Evolutionary conservation across 2,888 invertebrate species (phyloP).

Genomic region (Clistopyga incitator): DNA sequence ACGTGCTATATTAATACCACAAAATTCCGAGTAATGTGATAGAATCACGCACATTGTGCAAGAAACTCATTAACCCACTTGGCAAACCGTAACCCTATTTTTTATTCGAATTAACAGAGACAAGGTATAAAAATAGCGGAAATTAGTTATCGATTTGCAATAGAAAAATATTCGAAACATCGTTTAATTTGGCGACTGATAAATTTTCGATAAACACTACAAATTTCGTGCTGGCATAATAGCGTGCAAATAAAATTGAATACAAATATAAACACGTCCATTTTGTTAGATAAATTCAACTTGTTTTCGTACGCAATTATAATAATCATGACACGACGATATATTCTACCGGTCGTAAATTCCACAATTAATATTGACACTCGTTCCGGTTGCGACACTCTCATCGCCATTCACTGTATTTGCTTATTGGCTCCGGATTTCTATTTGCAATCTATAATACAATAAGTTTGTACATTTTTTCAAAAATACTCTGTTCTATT

Average conservation of each 20-base stretch:
- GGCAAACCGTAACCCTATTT: background rate
- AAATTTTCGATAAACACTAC: background rate
- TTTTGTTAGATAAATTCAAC: background rate
- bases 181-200: background rate
- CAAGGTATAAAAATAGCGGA: background rate
- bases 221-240: background rate
- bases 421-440: too few relatives aligned
- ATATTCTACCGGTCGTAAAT: background rate
- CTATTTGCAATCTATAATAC: too few relatives aligned
- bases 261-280: background rate
- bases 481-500: too few relatives aligned
- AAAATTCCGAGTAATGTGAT: constrained; percentile 3
- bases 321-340: too few relatives aligned
- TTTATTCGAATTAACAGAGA: background rate
- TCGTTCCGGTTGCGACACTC: background rate
- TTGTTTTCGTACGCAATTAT: too few relatives aligned
- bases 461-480: too few relatives aligned
- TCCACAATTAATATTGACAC: background rate
- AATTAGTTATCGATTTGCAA: background rate
- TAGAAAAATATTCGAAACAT: background rate
- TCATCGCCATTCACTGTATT: too few relatives aligned
- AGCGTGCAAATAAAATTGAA: background rate
- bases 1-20: background rate
- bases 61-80: constrained; percentile 20
- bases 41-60: background rate